A percentile compares a stretch with the other conserved stretches of the same genome.
These are phyloP conservation scores for Drosophila diplacantha DNA, from an alignment of 2,888 invertebrate genomes.

Conservation along the genomic window DNA sequence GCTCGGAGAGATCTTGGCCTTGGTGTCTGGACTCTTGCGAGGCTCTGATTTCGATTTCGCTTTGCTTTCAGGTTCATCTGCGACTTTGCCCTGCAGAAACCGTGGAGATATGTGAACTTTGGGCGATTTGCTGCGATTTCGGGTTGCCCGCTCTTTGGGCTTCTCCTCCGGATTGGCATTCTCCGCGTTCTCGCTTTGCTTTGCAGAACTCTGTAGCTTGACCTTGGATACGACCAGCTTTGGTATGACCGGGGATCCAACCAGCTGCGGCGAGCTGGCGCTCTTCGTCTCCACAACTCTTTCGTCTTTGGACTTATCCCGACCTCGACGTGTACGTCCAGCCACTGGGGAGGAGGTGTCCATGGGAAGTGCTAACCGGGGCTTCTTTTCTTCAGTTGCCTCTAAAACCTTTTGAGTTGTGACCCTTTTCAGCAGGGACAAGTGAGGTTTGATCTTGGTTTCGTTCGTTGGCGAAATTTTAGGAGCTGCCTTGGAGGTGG, in stretches of 20 bases:
- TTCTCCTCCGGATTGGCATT: slow-evolving; percentile 40
- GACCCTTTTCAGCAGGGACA: slow-evolving; percentile 41
- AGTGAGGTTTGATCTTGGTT: slow-evolving; percentile 30
- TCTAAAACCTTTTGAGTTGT: slow-evolving; percentile 1
- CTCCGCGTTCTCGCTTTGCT: slow-evolving; percentile 38
- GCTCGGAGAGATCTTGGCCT: slow-evolving; percentile 47
- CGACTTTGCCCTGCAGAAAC: slow-evolving; percentile 53
- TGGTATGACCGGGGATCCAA: slow-evolving; percentile 62
- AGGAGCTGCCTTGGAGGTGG: slow-evolving; percentile 20
- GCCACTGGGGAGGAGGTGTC: slow-evolving; percentile 49
- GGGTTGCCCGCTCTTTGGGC: slow-evolving; percentile 18
- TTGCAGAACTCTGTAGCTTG: slow-evolving; percentile 39
- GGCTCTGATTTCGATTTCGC: slow-evolving; percentile 35
- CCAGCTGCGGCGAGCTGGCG: slow-evolving; percentile 37
- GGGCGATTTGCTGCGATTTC: slow-evolving; percentile 69
- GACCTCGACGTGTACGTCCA: slow-evolving; percentile 56
- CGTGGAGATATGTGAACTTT: slow-evolving; percentile 65
- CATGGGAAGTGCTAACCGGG: slow-evolving; percentile 19
- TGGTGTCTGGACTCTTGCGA: slow-evolving; percentile 12
- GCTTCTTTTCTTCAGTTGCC: slow-evolving; percentile 33
- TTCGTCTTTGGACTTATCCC: slow-evolving; percentile 8
- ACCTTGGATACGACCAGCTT: slow-evolving; percentile 57
- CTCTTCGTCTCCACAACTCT: neutral
- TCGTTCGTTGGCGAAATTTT: neutral
- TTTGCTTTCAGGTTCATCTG: neutral